Base-by-base conservation (phyloP, 2,113 vertebrate species). In the Diphyllodes magnificus region DNA sequence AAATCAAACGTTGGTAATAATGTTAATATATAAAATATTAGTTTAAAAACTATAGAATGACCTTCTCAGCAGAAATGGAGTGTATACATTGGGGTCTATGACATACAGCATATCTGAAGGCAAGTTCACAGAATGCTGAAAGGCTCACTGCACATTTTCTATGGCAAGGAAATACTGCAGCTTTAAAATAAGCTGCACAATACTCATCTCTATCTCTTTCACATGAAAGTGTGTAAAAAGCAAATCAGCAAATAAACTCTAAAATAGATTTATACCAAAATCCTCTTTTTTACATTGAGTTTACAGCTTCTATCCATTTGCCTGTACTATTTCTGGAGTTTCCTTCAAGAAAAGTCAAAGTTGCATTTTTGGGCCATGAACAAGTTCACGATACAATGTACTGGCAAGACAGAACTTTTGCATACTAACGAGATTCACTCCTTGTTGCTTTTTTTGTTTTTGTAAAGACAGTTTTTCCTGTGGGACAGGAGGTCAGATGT, bases 131-230 rank as follows among this genome's bases (percentile, higher is more conserved):
- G 97, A 97, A 97, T 96, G 97, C 97, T 92, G 90, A 96, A 94
- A 98, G 98, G 98, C 98, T 98, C 98, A 99, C 98, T 97, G 98
- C 98, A 98, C 97, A 96, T 98, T 88, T 98, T 98, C 98, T 97
- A 98, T 98, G 98, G 98, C 97, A 98, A 98, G 98, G 98, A 97
- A 98, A 98, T 98, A 98, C 97, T 98, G 97, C 98, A 99, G 99
- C 99, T 99, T 99, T 98, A 99, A 98, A 98, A 99, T 99, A 99
- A 99, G 99, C 98, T 96, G 98, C 98, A 97, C 98, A 97, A 97
- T 96, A 98, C 97, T 97, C 96, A 95, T 97, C 96, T 97, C 97
- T 96, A 97, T 97, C 95, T 97, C 98, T 98, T 97, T 98, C 97
- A 98, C 97, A 98, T 98, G 97, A 98, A 98, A 98, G 98, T 97